Evolutionary conservation across 2,797 vertebrate genomes (phyloP), one percentile per base, ranked within the genome.

Genomic region (Sebastes taczanowskii): DNA sequence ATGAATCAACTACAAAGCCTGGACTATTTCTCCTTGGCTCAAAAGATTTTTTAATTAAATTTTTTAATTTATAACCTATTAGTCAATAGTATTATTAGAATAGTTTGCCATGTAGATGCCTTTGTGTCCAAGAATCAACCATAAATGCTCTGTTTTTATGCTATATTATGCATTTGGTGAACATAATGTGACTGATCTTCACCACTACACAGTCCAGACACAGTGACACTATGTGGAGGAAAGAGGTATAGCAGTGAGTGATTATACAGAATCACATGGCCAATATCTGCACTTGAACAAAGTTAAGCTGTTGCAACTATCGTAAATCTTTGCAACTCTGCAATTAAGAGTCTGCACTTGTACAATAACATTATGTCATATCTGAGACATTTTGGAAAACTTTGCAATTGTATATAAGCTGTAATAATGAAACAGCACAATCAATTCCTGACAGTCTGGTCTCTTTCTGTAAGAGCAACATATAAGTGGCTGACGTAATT

Each of bases 201-300:
- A 38, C 34, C 6, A 14, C 6, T 10, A 0, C 35, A 27, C 30
- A 84, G 23, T 27, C 75, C 55, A 32, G 52, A 23, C 67, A 89
- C 82, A 92, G 87, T 74, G 92, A 90, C 92, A 88, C 85, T 22
- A 7, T 85, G 89, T 92, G 92, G 93, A 83, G 46, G 72, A 59
- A 85, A 78, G 20, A 49, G 46, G 85, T 69, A 91, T 23, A 68
- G 78, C 87, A 91, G 55, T 1, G 32, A 75, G n/a, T 20, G 14
- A 68, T 25, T 34, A 16, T 67, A 68, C 23, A 55, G 11, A 20
- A 23, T 49, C 9, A 56, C 9, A 42, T 56, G 18, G 30, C 1
- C 9, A 16, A 16, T n/a, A 11, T 71, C 4, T 38, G 34, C 62
- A 8, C n/a, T 46, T 38, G 7, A 20, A 52, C 16, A 46, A 58